phyloP scores from a whole-genome alignment of 2,888 invertebrate species.

The Rhingia rostrata region DNA sequence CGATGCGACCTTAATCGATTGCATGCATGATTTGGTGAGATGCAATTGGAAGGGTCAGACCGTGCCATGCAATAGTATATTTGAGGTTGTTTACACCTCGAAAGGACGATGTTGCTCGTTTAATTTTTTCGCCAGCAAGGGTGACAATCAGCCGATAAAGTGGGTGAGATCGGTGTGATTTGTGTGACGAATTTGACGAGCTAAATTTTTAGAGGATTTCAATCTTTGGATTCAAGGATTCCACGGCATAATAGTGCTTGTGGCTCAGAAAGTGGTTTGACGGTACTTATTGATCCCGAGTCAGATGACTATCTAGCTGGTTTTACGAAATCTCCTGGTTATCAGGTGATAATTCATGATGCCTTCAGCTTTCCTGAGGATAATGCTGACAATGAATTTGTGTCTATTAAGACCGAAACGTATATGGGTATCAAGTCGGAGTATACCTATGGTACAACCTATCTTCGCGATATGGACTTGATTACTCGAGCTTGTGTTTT shows the following conservation, averaged over 20 bases:
- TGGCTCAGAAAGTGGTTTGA: constrained; percentile 86
- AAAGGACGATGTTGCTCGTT: constrained; percentile 87
- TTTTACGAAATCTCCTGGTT: constrained; percentile 84
- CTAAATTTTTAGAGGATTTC: constrained; percentile 50
- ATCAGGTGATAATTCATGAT: constrained; percentile 86
- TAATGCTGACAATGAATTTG: constrained; percentile 84
- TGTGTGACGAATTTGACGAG: not conserved
- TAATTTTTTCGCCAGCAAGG: constrained; percentile 84
- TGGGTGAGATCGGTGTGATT: constrained; percentile 65
- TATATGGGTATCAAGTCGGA: constrained; percentile 86
- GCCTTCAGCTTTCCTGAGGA: constrained; percentile 85
- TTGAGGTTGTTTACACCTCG: constrained; percentile 83
- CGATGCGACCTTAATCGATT: constrained; percentile 83
- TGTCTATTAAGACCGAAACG: constrained; percentile 84
- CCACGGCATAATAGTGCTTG: constrained; percentile 86
- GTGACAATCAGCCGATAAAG: constrained; percentile 75
- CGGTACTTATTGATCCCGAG: constrained; percentile 84
- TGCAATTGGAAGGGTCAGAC: constrained; percentile 86
- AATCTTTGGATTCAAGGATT: constrained; percentile 76
- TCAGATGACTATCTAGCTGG: constrained; percentile 86
- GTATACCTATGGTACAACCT: constrained; percentile 85
- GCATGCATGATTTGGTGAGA: constrained; percentile 83
- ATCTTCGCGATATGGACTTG: constrained; percentile 83
- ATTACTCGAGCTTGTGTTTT: constrained; percentile 85
- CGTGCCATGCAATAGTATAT: constrained; percentile 84